A percentile compares a stretch with the other conserved stretches of the same genome.
These are phyloP conservation scores for Lathronympha strigana DNA, from an alignment of 2,888 invertebrate species.

Conservation along the genomic window DNA sequence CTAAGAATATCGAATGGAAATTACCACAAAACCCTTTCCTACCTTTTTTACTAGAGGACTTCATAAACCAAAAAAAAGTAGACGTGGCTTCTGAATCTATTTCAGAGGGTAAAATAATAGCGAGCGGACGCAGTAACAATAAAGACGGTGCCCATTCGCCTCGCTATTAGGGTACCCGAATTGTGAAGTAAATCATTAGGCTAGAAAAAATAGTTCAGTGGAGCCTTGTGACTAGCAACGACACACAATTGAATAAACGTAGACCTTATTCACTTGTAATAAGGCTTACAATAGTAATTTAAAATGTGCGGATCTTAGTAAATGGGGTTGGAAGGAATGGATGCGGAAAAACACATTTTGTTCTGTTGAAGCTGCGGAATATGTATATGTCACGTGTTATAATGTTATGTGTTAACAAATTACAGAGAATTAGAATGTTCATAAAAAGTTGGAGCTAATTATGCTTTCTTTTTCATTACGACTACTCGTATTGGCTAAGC, in stretches of 20 bases:
- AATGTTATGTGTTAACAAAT: too few species aligned
- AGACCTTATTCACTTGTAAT: not conserved
- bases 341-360: not conserved
- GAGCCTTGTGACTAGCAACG: not conserved
- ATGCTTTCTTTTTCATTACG: too few species aligned
- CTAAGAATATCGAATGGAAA: too few species aligned
- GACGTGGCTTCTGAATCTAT: not conserved
- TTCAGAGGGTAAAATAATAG: not conserved
- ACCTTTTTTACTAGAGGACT: not conserved
- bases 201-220: conserved; percentile 27
- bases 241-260: not conserved
- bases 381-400: too few species aligned
- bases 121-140: conserved; percentile 12
- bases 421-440: too few species aligned
- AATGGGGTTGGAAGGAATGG: not conserved
- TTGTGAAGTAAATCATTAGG: conserved; percentile 22
- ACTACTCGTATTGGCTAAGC: too few species aligned
- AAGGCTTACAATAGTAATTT: not conserved
- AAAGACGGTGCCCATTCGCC: not conserved
- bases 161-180: conserved; percentile 14
- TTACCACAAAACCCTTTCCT: not conserved
- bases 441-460: too few species aligned
- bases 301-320: not conserved
- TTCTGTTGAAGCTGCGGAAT: too few species aligned
- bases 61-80: not conserved